Evolutionary conservation across 2,888 invertebrate species (phyloP).

Genomic region (Bellardia bayeri): DNA sequence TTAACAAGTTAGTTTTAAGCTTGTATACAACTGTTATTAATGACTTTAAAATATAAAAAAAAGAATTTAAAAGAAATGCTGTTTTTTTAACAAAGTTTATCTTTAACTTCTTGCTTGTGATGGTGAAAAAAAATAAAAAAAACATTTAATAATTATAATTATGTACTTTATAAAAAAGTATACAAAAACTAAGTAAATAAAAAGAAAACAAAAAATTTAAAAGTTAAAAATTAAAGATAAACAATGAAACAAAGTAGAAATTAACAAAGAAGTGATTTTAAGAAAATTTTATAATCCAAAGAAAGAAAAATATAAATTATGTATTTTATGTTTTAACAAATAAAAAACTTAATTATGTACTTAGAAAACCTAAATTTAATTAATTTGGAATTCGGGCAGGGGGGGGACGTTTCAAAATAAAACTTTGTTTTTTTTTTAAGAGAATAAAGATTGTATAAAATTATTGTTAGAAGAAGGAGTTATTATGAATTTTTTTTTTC

Average conservation of each 20-base stretch:
- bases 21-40: conserved; percentile 52
- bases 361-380: conserved; percentile 53
- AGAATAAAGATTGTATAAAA: conserved; percentile 30
- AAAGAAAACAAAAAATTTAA: conserved; percentile 8
- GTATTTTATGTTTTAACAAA: conserved; percentile 38
- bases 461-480: conserved; percentile 11
- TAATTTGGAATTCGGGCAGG: conserved; percentile 28
- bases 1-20: conserved; percentile 41
- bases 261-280: neutral
- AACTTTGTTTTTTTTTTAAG: conserved; percentile 29
- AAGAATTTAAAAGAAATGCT: conserved; percentile 20
- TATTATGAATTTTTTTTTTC: neutral
- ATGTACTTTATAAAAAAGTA: neutral
- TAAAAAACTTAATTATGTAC: conserved; percentile 54
- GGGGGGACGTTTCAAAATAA: conserved; percentile 22
- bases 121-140: neutral
- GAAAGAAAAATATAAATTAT: neutral
- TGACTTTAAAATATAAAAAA: conserved; percentile 20
- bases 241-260: conserved; percentile 31
- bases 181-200: neutral
- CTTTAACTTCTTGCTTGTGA: neutral
- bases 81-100: conserved; percentile 32
- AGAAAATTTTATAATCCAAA: conserved; percentile 32
- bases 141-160: neutral
- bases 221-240: neutral